Percentiles rank a stretch among this genome's conserved stretches.
These are phyloP conservation scores for Taenaris catops DNA, from an alignment of 2,888 invertebrate species.

Conservation along the genomic window DNA sequence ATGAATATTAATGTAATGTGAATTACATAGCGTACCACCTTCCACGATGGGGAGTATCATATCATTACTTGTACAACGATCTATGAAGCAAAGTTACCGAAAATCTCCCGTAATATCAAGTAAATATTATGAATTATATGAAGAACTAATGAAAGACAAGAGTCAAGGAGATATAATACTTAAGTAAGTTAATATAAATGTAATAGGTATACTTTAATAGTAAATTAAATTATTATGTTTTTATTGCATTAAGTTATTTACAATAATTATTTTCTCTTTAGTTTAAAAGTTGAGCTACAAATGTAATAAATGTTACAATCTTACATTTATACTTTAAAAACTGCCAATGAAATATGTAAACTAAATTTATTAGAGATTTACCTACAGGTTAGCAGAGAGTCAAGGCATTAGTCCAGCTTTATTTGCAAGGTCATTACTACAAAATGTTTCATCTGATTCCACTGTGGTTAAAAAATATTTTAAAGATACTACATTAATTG, in stretches of 20 bases:
- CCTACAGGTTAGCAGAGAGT: constrained; percentile 58
- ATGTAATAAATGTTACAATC: too few species aligned
- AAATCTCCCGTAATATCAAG: constrained; percentile 79
- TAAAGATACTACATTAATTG: constrained; percentile 86
- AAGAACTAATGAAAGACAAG: constrained; percentile 63
- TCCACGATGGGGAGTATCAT: constrained; percentile 85
- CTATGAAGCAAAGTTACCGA: constrained; percentile 82
- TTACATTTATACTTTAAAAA: too few species aligned
- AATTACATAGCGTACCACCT: constrained; percentile 69
- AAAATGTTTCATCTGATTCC: constrained; percentile 64
- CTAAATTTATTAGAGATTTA: too few species aligned
- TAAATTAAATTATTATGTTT: too few species aligned
- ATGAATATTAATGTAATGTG: neutral
- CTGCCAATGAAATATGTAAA: too few species aligned
- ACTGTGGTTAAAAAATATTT: constrained; percentile 75
- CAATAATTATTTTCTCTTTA: too few species aligned
- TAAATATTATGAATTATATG: constrained; percentile 76
- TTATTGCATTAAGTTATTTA: too few species aligned
- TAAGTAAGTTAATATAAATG: constrained; percentile 77
- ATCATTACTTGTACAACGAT: constrained; percentile 81
- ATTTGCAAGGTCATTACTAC: constrained; percentile 64
- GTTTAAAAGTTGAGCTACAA: too few species aligned
- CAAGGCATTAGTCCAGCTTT: constrained; percentile 66
- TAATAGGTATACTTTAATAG: too few species aligned
- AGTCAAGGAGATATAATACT: constrained; percentile 81